These are phyloP conservation scores for Pristis pectinata DNA, from an alignment of 2,797 vertebrate species.

Conservation along the genomic window DNA sequence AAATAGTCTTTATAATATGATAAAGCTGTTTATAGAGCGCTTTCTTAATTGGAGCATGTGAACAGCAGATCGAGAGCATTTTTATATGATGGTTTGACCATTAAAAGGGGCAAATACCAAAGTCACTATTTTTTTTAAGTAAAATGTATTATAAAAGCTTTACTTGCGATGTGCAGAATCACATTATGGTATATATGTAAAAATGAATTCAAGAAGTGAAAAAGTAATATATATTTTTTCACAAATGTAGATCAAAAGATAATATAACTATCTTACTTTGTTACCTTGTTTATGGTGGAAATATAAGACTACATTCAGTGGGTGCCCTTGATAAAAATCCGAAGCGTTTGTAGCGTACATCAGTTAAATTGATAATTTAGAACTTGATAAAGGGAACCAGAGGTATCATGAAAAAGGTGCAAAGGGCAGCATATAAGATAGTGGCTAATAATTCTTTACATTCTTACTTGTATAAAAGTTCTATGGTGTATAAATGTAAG, in stretches of 20 bases:
- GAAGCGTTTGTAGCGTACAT: background rate
- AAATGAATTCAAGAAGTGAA: conserved; percentile 22
- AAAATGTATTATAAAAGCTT: background rate
- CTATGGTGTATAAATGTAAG: conserved; percentile 13
- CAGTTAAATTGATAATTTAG: background rate
- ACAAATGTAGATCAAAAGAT: conserved; percentile 33
- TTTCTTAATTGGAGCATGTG: background rate
- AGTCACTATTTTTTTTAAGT: conserved; percentile 22
- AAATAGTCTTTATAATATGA: background rate
- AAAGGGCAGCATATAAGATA: background rate
- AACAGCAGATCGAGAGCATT: background rate
- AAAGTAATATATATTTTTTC: conserved; percentile 38
- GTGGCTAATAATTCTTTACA: conserved; percentile 16
- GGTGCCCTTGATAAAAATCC: background rate
- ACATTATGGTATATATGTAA: conserved; percentile 21
- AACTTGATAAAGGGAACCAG: background rate
- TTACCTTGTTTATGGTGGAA: background rate
- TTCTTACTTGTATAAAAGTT: background rate
- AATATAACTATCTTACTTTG: background rate
- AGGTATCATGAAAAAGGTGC: background rate
- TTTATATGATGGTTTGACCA: conserved; percentile 26
- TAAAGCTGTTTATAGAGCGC: background rate
- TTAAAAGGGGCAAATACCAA: conserved; percentile 34
- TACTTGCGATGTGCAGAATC: conserved; percentile 24
- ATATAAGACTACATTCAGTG: background rate